phyloP scores from a whole-genome alignment of 2,888 invertebrate genomes.

The Serrognathus titanus region DNA sequence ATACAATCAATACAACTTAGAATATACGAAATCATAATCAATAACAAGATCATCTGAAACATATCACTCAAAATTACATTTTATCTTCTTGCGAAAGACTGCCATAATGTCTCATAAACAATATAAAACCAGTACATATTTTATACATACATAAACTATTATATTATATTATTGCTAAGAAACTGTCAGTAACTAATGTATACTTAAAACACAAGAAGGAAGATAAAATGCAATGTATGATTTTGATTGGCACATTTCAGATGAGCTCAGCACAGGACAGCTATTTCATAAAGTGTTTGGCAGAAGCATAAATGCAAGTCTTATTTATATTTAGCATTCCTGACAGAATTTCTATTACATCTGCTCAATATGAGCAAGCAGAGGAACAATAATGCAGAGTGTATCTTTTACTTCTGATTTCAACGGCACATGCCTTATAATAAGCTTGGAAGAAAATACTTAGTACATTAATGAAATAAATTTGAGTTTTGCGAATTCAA shows the following conservation, averaged over 20 bases:
- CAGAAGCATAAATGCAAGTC: slow-evolving; percentile 34
- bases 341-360: slow-evolving; percentile 30
- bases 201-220: background rate
- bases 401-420: slow-evolving; percentile 14
- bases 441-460: no score
- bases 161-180: background rate
- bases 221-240: background rate
- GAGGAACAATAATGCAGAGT: slow-evolving; percentile 35
- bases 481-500: no score
- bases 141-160: slow-evolving; percentile 15
- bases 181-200: background rate
- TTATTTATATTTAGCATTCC: slow-evolving; percentile 26
- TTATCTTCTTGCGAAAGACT: slow-evolving; percentile 14
- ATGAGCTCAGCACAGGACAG: slow-evolving; percentile 28
- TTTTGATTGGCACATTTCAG: slow-evolving; percentile 27
- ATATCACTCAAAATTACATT: slow-evolving; percentile 24
- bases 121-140: slow-evolving; percentile 16
- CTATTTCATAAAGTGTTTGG: slow-evolving; percentile 29
- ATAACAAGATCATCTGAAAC: slow-evolving; percentile 29
- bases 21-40: slow-evolving; percentile 23
- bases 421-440: background rate
- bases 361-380: slow-evolving; percentile 42
- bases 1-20: slow-evolving; percentile 31
- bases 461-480: no score
- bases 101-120: background rate